Evolutionary conservation across 2,113 vertebrate genomes (phyloP).

Genomic region (Chaetodon auriga): DNA sequence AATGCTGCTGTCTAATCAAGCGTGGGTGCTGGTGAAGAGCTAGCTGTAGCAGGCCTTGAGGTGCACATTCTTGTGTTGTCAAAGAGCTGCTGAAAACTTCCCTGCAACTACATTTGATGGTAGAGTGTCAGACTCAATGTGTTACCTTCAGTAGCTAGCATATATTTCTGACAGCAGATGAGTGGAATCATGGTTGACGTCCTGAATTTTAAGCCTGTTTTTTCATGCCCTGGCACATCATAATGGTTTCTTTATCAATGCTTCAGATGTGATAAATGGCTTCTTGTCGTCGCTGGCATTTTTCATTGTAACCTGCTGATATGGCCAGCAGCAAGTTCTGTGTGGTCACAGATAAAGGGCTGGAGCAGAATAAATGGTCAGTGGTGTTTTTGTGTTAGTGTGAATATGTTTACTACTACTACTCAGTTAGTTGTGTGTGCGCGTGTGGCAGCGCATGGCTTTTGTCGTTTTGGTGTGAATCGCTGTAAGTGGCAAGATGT

Average conservation of each 20-base stretch:
- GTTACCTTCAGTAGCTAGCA: background rate
- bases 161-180: conserved; percentile 19
- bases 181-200: conserved; percentile 29
- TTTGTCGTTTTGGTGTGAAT: background rate
- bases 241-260: conserved; percentile 36
- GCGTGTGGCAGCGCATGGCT: background rate
- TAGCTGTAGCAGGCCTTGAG: conserved; percentile 14
- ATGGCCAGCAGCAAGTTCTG: conserved; percentile 5
- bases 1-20: conserved; percentile 33
- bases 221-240: conserved; percentile 12
- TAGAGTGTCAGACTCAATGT: conserved; percentile 18
- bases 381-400: background rate
- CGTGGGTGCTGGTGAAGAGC: conserved; percentile 22
- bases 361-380: background rate
- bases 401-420: background rate
- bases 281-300: conserved; percentile 12
- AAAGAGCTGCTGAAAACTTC: conserved; percentile 27
- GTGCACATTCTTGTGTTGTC: conserved; percentile 8
- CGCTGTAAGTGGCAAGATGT: background rate
- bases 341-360: conserved; percentile 8
- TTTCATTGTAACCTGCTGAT: conserved; percentile 33
- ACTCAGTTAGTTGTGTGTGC: background rate
- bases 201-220: conserved; percentile 12
- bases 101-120: conserved; percentile 11
- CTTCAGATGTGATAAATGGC: conserved; percentile 40